Evolutionary conservation across 2,113 vertebrate genomes (phyloP).

Genomic region (Danionella cerebrum): DNA sequence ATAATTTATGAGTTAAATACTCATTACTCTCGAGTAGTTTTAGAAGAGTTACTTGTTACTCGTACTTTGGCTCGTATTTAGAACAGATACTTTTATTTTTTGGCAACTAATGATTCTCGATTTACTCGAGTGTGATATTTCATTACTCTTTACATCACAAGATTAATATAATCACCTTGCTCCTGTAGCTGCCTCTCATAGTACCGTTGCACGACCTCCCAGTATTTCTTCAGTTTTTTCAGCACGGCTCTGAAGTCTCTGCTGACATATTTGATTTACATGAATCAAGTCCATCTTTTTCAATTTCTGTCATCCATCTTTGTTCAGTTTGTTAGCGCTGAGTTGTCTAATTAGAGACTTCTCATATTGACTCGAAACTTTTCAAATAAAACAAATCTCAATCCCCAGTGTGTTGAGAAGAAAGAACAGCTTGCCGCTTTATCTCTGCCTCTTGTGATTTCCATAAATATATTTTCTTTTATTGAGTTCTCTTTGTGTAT

Average conservation of each 20-base stretch:
- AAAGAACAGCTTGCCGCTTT: background rate
- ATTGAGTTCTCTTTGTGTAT: background rate
- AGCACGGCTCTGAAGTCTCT: conserved; percentile 6
- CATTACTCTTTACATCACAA: too few relatives aligned
- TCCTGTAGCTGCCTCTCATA: too few relatives aligned
- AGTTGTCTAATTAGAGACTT: conserved; percentile 30
- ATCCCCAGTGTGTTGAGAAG: background rate
- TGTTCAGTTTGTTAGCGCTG: background rate
- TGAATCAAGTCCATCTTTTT: conserved; percentile 20
- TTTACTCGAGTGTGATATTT: too few relatives aligned
- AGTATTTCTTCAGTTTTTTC: background rate
- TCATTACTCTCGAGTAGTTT: too few relatives aligned
- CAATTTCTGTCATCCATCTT: background rate
- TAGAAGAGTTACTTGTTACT: too few relatives aligned
- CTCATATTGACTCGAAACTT: background rate
- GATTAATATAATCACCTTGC: too few relatives aligned
- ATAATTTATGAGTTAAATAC: too few relatives aligned
- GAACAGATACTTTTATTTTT: too few relatives aligned
- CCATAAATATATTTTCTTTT: too few relatives aligned
- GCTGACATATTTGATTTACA: conserved; percentile 34
- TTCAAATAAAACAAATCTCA: background rate
- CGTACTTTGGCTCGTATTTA: too few relatives aligned
- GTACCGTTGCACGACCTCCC: too few relatives aligned
- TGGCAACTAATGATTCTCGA: too few relatives aligned
- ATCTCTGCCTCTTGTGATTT: background rate